phyloP scores from a whole-genome alignment of 1,140 invertebrate genomes.

The Planococcus citri region DNA sequence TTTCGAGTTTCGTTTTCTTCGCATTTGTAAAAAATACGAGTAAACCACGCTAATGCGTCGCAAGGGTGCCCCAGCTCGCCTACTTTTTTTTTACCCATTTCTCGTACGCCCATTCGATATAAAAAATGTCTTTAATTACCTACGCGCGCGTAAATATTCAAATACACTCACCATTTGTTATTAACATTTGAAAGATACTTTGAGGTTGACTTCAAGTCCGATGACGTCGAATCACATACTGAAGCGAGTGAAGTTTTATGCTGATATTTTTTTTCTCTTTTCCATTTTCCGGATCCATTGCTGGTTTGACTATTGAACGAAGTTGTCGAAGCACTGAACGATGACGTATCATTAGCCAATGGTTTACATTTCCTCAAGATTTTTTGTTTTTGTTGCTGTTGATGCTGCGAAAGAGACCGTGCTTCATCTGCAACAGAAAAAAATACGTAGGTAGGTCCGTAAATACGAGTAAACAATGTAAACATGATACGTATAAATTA shows the following conservation, averaged over 20 bases:
- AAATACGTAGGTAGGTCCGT: too few relatives aligned
- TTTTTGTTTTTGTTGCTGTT: slow-evolving; percentile 15
- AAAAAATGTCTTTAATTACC: too few relatives aligned
- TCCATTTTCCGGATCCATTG: slow-evolving; percentile 3
- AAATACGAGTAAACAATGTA: too few relatives aligned
- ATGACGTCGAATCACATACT: background rate
- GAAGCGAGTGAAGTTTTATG: background rate
- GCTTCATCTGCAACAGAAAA: slow-evolving; percentile 10
- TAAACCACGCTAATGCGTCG: too few relatives aligned
- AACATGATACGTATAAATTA: too few relatives aligned
- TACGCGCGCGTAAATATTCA: too few relatives aligned
- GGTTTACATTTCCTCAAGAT: background rate
- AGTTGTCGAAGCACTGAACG: background rate
- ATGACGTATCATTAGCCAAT: background rate
- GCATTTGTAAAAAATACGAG: too few relatives aligned
- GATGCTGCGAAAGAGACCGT: background rate
- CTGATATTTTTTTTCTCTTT: background rate
- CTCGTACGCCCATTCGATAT: too few relatives aligned
- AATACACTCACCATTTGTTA: background rate
- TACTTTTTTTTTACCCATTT: too few relatives aligned
- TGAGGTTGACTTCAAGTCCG: background rate
- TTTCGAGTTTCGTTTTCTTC: too few relatives aligned
- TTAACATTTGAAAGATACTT: background rate
- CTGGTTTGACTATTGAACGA: background rate
- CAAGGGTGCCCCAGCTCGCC: too few relatives aligned